Percentiles rank a stretch among this genome's conserved stretches.
Evolutionary conservation across 2,888 invertebrate species (phyloP).

Genomic region (Lysandra bellargus): DNA sequence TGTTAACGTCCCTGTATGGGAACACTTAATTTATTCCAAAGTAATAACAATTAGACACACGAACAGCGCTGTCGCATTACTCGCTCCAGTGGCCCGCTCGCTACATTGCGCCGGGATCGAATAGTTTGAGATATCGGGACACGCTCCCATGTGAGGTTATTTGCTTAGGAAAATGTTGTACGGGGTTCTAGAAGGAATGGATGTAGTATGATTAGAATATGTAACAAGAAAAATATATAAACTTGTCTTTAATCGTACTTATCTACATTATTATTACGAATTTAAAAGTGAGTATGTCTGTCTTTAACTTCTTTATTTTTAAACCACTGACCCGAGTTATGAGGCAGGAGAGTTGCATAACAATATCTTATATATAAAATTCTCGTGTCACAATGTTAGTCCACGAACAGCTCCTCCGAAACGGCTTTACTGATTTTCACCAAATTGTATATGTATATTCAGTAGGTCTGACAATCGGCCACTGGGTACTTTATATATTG

Average conservation of each 20-base stretch:
- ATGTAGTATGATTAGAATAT: background rate
- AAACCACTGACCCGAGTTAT: too few relatives aligned
- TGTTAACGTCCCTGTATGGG: background rate
- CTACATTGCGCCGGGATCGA: slow-evolving; percentile 45
- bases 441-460: too few relatives aligned
- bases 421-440: too few relatives aligned
- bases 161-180: background rate
- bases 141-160: background rate
- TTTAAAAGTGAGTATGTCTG: too few relatives aligned
- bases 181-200: background rate
- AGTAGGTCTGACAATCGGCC: too few relatives aligned
- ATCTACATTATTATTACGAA: too few relatives aligned
- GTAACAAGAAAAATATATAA: background rate
- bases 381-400: too few relatives aligned
- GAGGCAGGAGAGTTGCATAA: too few relatives aligned
- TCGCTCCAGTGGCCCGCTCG: slow-evolving; percentile 44
- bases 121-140: background rate
- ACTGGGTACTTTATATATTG: too few relatives aligned
- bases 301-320: too few relatives aligned
- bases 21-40: background rate
- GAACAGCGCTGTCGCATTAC: slow-evolving; percentile 41
- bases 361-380: too few relatives aligned
- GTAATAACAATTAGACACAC: slow-evolving; percentile 15
- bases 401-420: too few relatives aligned
- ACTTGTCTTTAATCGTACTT: background rate